A percentile compares a stretch with the other conserved stretches of the same genome.
Conservation (phyloP, 92 coral and sea anemone genomes). For the Zoanthus sansibaricus region DNA sequence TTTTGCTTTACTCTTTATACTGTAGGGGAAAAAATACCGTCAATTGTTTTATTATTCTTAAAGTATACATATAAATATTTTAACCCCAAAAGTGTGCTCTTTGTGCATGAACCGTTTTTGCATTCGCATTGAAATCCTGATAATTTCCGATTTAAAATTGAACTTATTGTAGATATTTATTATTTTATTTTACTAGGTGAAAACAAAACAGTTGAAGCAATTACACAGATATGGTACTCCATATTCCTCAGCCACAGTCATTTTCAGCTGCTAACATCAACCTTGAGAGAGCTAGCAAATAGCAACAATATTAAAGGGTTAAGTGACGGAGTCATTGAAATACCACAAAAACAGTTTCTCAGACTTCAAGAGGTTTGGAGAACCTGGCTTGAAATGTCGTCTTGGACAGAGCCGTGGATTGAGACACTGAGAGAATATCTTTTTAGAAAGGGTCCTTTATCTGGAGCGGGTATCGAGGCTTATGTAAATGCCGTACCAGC, state of each 20-base stretch:
- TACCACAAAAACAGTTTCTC: constrained; percentile 3
- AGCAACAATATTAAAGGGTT: constrained; percentile 57
- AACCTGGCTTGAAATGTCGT: constrained; percentile 11
- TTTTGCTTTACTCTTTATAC: too few relatives aligned
- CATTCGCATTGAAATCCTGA: too few relatives aligned
- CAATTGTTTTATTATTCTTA: too few relatives aligned
- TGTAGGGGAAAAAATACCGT: too few relatives aligned
- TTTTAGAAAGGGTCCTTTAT: too few relatives aligned
- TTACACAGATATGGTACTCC: constrained; percentile 89
- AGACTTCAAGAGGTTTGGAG: constrained; percentile 3
- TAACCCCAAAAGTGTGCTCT: too few relatives aligned
- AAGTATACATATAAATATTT: too few relatives aligned
- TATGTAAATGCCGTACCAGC: neutral
- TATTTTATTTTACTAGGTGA: too few relatives aligned
- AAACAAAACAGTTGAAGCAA: too few relatives aligned
- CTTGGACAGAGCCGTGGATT: neutral
- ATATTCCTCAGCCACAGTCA: constrained; percentile 2
- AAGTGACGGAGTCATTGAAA: constrained; percentile 65
- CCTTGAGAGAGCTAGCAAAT: constrained; percentile 57
- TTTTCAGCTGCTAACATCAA: constrained; percentile 36
- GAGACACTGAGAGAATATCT: neutral
- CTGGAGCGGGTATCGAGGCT: neutral
- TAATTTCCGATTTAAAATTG: too few relatives aligned
- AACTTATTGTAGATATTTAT: too few relatives aligned
- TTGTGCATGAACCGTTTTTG: too few relatives aligned